phyloP scores from a whole-genome alignment of 1,140 invertebrate species.

The Galleria mellonella region DNA sequence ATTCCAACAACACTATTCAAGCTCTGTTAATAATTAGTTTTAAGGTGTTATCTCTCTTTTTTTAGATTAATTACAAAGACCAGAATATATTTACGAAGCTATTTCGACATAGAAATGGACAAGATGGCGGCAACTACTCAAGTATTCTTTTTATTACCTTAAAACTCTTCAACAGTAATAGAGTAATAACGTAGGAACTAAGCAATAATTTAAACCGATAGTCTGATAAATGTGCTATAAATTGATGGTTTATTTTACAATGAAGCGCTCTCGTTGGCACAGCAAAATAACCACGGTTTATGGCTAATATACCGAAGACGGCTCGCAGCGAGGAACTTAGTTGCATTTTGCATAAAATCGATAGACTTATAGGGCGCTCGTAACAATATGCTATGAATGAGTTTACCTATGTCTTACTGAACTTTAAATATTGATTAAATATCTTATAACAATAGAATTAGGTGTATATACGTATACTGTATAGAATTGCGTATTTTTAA shows the following conservation, averaged over 20 bases:
- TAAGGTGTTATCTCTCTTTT: too few relatives aligned
- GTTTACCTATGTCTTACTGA: background rate
- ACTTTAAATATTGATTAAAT: background rate
- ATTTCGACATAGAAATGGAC: too few relatives aligned
- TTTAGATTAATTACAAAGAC: too few relatives aligned
- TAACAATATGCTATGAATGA: slow-evolving; percentile 9
- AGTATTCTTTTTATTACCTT: too few relatives aligned
- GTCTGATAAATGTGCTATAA: slow-evolving; percentile 37
- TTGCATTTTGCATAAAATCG: slow-evolving; percentile 66
- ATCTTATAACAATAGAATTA: too few relatives aligned
- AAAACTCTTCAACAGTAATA: too few relatives aligned
- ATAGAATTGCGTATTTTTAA: too few relatives aligned
- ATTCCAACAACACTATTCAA: too few relatives aligned
- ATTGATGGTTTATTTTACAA: slow-evolving; percentile 50
- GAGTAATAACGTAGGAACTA: background rate
- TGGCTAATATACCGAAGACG: slow-evolving; percentile 39
- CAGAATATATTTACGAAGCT: too few relatives aligned
- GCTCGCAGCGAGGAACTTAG: slow-evolving; percentile 33
- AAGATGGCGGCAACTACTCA: too few relatives aligned
- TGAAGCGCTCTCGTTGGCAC: slow-evolving; percentile 30
- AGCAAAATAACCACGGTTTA: slow-evolving; percentile 41
- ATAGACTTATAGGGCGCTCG: slow-evolving; percentile 16
- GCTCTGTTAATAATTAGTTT: too few relatives aligned
- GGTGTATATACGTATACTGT: too few relatives aligned
- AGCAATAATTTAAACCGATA: slow-evolving; percentile 26